Conservation (phyloP, 2,113 vertebrate genomes). For the Rattus norvegicus region GRCr8 NC_086020.1:125702001-125702500, state of each 20-base stretch:
- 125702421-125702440: slow-evolving; percentile 4
- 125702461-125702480: neutral
- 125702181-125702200: neutral
- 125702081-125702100: slow-evolving; percentile 89
- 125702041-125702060: slow-evolving; percentile 93
- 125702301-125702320: neutral
- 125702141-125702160: slow-evolving; percentile 89
- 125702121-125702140: slow-evolving; percentile 90
- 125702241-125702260: neutral
- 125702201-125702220: neutral
- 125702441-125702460: neutral
- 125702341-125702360: slow-evolving; percentile 11
- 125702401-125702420: neutral
- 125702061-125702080: slow-evolving; percentile 93
- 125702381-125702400: neutral
- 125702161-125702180: neutral
- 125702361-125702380: neutral
- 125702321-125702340: neutral
- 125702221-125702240: slow-evolving; percentile 16
- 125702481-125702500: neutral
- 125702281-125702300: neutral
- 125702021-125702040: slow-evolving; percentile 96
- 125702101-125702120: slow-evolving; percentile 92
- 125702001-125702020: slow-evolving; percentile 97
- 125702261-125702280: neutral